phyloP scores from a whole-genome alignment of 2,113 vertebrate species.

The Phalacrocorax aristotelis region DNA sequence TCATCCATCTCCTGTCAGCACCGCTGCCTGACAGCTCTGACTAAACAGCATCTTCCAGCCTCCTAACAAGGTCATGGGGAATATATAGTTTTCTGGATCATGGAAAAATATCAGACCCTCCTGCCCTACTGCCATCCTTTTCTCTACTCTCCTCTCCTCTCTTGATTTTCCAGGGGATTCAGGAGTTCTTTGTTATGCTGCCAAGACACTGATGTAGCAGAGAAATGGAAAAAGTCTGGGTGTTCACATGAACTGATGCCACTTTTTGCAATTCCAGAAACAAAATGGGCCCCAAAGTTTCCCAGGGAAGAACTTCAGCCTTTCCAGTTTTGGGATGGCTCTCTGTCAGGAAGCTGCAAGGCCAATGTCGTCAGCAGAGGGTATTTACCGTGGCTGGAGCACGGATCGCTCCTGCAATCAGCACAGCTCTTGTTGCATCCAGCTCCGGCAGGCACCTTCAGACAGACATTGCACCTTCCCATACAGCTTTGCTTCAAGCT shows the following conservation, averaged over 20 bases:
- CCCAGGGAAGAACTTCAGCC: background rate
- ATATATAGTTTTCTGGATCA: background rate
- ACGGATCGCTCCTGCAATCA: fast-evolving
- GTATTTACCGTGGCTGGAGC: background rate
- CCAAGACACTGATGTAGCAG: background rate
- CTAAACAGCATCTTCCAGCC: conserved; percentile 12
- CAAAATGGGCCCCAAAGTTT: background rate
- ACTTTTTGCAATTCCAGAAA: background rate
- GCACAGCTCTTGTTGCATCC: background rate
- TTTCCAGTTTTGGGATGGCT: background rate
- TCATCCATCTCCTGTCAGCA: conserved; percentile 33
- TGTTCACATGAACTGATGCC: background rate
- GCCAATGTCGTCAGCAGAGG: too few species aligned
- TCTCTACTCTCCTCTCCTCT: background rate
- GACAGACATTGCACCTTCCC: background rate
- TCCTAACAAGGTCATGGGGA: background rate
- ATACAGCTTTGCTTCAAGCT: background rate
- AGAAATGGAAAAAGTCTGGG: background rate
- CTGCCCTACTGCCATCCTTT: background rate
- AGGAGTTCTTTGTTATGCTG: background rate
- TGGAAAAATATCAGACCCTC: background rate
- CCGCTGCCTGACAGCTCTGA: background rate
- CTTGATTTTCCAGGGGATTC: background rate
- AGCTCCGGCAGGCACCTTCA: background rate
- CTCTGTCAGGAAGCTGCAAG: background rate